Base-by-base conservation (phyloP, 2,888 invertebrate genomes). In the Shargacucullia verbasci region DNA sequence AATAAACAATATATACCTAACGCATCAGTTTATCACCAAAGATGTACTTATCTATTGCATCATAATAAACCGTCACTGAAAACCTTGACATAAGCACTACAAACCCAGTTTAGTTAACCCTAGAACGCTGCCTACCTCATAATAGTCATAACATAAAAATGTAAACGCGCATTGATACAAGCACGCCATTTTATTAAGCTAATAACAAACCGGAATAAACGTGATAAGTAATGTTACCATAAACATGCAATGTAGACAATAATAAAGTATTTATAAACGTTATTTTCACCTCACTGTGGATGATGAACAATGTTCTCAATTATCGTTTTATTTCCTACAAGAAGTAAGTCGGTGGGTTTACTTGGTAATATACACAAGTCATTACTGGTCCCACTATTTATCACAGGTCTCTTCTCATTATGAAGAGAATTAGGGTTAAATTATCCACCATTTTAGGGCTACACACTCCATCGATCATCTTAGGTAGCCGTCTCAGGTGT, bases 201-300 rank as follows among this genome's bases (percentile, higher is more conserved):
- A 53, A 55, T 47, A 68, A 65, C 69, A 68, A 55, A 52, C 29
- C 33, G 44, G 56, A 62, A 31, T 41, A 15, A 9, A 35, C 33
- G 11, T 35, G 38, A 38, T 38, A 38, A 38, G 45, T 54, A 52
- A 54, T 41, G 46, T 55, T 55, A 34, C 34, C 38, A 57, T 43
- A 64, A n/a, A 73, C 65, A 73, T 25, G 37, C 14, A n/a, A 40
- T 62, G 55, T 58, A 58, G 68, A 70, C 62, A 56, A 59, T 69
- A 57, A 59, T 59, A 58, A 14, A 35, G 34, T 37, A 47, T 56
- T 41, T 52, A 50, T 52, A 38, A 56, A 57, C 52, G 47, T 56
- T 52, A 48, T 50, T 57, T 50, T 60, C 47, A 56, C 69, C 50
- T 69, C 20, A 20, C n/a, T n/a, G n/a, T n/a, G n/a, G n/a, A n/a